phyloP scores from a whole-genome alignment of 2,113 vertebrate species.

The Pleuronectes platessa region DNA sequence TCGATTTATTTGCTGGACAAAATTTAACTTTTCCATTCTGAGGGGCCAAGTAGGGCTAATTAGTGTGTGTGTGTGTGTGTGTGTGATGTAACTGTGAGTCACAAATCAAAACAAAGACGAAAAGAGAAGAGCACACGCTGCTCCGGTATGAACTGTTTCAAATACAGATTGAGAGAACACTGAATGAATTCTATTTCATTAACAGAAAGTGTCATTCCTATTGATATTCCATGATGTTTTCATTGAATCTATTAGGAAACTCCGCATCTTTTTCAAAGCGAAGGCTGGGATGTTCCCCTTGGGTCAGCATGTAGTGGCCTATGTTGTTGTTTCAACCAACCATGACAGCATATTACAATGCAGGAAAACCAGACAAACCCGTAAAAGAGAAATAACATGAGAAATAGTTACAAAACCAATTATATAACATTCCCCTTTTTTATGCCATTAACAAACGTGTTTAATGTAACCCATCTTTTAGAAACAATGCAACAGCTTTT shows the following conservation, averaged over 20 bases:
- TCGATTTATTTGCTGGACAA: slow-evolving; percentile 60
- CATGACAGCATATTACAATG: too few species aligned
- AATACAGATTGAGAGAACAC: background rate
- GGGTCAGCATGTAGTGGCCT: background rate
- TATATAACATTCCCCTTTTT: too few species aligned
- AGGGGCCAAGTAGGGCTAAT: slow-evolving; percentile 51
- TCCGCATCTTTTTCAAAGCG: background rate
- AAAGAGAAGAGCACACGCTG: background rate
- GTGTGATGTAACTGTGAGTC: slow-evolving; percentile 26
- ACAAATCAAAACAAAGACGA: slow-evolving; percentile 6
- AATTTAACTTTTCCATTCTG: slow-evolving; percentile 39
- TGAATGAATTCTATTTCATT: background rate
- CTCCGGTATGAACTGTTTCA: background rate
- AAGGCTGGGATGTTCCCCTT: too few species aligned
- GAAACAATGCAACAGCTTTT: too few species aligned
- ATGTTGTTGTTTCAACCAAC: background rate
- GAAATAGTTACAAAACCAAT: too few species aligned
- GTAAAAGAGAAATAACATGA: too few species aligned
- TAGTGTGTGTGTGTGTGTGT: slow-evolving; percentile 31
- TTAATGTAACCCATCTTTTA: too few species aligned
- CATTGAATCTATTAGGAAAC: background rate
- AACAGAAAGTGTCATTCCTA: background rate
- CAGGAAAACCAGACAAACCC: too few species aligned
- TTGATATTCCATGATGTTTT: background rate
- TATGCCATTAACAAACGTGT: too few species aligned